Evolutionary conservation across 1,140 invertebrate species (phyloP).

Genomic region (Trissolcus basalis): DNA sequence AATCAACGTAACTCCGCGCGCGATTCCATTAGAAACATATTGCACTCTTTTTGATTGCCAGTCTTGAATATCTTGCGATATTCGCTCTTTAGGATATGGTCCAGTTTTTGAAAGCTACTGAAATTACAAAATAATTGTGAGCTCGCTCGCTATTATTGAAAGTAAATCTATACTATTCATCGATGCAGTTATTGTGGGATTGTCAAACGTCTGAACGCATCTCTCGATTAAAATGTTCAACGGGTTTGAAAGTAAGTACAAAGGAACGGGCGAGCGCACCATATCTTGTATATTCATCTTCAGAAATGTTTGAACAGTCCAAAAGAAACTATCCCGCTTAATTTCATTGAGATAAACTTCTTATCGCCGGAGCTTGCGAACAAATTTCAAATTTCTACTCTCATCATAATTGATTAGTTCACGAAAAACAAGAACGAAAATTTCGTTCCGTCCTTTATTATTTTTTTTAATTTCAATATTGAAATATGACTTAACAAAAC

Average conservation of each 20-base stretch:
- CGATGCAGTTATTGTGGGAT: not conserved
- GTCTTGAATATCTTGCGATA: not conserved
- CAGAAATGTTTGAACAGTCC: not conserved
- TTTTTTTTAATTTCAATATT: too few relatives aligned
- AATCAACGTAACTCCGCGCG: not conserved
- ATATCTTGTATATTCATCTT: not conserved
- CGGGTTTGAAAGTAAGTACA: slow-evolving; percentile 1
- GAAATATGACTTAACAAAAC: too few relatives aligned
- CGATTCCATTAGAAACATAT: not conserved
- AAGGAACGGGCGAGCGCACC: not conserved
- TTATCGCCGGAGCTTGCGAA: too few relatives aligned
- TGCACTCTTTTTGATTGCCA: slow-evolving; percentile 1
- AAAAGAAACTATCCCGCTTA: not conserved
- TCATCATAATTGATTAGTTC: too few relatives aligned
- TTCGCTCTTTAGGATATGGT: not conserved
- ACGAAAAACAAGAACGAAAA: too few relatives aligned
- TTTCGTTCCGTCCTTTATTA: too few relatives aligned
- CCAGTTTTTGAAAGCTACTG: too few relatives aligned
- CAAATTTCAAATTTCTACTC: too few relatives aligned
- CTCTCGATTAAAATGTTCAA: slow-evolving; percentile 2
- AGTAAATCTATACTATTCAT: slow-evolving; percentile 2
- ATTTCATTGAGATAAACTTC: too few relatives aligned
- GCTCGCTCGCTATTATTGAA: not conserved
- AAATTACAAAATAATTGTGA: not conserved
- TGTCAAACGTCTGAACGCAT: slow-evolving; percentile 5